A percentile compares a stretch with the other conserved stretches of the same genome.
These are phyloP conservation scores for Paralvinella palmiformis DNA, from an alignment of 1,140 invertebrate species.

Conservation along the genomic window DNA sequence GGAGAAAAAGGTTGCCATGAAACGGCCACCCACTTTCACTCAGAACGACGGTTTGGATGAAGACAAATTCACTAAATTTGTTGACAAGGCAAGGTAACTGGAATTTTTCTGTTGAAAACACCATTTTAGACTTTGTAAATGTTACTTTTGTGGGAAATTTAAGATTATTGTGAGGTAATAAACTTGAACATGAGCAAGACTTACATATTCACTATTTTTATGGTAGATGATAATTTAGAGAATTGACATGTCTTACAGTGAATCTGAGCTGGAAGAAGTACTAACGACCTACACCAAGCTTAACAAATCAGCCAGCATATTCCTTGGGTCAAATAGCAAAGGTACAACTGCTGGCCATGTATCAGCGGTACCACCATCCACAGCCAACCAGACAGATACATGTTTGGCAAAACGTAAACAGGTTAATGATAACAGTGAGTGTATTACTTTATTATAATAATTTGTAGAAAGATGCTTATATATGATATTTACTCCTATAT, in stretches of 20 bases:
- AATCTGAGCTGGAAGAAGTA: constrained; percentile 61
- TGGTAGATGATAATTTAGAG: constrained; percentile 39
- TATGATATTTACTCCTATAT: too few relatives aligned
- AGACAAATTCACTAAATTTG: constrained; percentile 41
- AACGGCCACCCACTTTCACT: constrained; percentile 4
- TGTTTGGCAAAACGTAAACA: too few relatives aligned
- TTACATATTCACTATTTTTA: too few relatives aligned
- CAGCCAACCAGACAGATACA: too few relatives aligned
- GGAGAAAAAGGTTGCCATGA: constrained; percentile 28
- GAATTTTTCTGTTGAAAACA: too few relatives aligned
- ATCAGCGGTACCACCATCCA: background rate
- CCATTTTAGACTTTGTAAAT: too few relatives aligned
- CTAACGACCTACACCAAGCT: constrained; percentile 60
- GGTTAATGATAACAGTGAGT: too few relatives aligned
- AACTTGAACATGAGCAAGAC: too few relatives aligned
- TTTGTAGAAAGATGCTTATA: too few relatives aligned
- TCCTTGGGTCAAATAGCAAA: constrained; percentile 52
- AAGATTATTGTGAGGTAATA: too few relatives aligned
- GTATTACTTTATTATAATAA: too few relatives aligned
- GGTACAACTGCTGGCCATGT: background rate
- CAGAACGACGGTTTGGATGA: constrained; percentile 27
- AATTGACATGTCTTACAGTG: constrained; percentile 49
- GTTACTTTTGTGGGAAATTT: too few relatives aligned
- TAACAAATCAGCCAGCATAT: constrained; percentile 62
- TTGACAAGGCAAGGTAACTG: constrained; percentile 36